Base-by-base conservation (phyloP, 2,888 invertebrate genomes). In the Drosophila mulleri region DNA sequence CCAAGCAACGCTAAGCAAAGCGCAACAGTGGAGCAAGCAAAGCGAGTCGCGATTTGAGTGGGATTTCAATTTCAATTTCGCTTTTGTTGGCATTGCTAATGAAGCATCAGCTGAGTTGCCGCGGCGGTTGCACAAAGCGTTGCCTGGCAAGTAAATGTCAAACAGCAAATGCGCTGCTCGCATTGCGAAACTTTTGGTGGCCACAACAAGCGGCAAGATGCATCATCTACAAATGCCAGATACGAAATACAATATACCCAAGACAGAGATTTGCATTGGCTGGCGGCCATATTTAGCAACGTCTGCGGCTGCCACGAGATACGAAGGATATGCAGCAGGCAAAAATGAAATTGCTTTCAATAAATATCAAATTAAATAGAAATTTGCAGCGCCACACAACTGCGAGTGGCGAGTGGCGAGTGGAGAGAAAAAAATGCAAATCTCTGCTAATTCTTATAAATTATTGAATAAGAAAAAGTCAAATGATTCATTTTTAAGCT, bases 401-500 rank as follows among this genome's bases (percentile, higher is more conserved):
- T 74, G 70, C 47, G 18, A 52, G 54, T 26, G 23, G 57, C 45
- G 52, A 53, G 48, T 26, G 26, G 26, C 2, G 26, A 3, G 26
- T 26, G 26, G 26, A 26, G 26, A 6, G 1, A 47, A 80, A 83
- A 80, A 90, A 87, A 87, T 90, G 90, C 89, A 87, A 90, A 87
- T 87, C 87, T 90, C 88, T 80, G 88, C 90, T 87, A 87, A 87
- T 87, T 87, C 87, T 87, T 87, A 90, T 87, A 87, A 87, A 87
- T 87, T 87, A 87, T 87, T 87, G 82, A 90, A 87, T 87, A 87
- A 83, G 90, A 87, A 85, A 89, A 87, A 90, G 89, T 87, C 79
- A 89, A 87, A 87, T 87, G 87, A 90, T 87, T 87, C 90, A 90
- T 89, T 90, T 89, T 90, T 87, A 87, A 87, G 90, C 87, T 89